These are phyloP conservation scores for Epizoanthus ramosus DNA, from an alignment of 92 coral and sea anemone species.

Conservation along the genomic window DNA sequence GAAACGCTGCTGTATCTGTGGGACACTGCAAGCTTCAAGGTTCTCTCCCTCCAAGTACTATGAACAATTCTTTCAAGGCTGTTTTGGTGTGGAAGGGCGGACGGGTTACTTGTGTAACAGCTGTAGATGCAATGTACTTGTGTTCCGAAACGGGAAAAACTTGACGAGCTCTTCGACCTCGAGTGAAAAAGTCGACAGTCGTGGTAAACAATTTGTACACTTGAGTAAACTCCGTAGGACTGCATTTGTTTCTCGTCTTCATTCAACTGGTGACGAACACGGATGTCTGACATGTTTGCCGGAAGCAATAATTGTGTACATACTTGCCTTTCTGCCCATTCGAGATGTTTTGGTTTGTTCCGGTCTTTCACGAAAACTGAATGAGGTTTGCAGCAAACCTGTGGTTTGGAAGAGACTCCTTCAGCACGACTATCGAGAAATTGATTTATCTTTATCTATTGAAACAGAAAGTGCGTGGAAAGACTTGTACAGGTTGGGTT, in stretches of 20 bases:
- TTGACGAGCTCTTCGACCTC: background rate
- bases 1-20: conserved; percentile 1
- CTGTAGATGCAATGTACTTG: background rate
- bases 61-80: background rate
- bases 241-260: background rate
- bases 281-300: background rate
- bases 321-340: background rate
- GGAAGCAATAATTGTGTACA: background rate
- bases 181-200: background rate
- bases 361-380: background rate
- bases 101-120: too few relatives aligned
- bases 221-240: background rate
- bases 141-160: background rate
- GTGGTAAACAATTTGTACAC: background rate
- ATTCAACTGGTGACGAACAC: too few relatives aligned
- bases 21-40: background rate
- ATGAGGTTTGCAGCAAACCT: background rate
- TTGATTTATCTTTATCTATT: too few relatives aligned
- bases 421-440: too few relatives aligned
- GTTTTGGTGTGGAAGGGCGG: background rate
- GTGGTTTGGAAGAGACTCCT: background rate
- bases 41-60: background rate
- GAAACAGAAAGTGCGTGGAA: too few relatives aligned
- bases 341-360: conserved; percentile 11
- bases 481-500: too few relatives aligned